phyloP scores from a whole-genome alignment of 2,797 vertebrate species.

The Anolis apletophallus region DNA sequence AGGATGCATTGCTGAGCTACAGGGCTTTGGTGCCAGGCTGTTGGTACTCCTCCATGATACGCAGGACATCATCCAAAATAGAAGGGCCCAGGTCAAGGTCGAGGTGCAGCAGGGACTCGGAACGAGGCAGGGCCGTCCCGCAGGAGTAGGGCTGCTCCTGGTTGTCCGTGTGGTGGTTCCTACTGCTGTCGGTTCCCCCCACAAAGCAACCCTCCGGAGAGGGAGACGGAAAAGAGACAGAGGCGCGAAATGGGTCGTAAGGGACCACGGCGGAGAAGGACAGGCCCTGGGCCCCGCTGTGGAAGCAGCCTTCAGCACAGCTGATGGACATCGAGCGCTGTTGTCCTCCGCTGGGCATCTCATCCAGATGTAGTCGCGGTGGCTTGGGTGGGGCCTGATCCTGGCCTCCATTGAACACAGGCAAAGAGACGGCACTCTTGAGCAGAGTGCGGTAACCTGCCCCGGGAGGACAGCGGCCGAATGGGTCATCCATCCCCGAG shows the following conservation, averaged over 20 bases:
- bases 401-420: slow-evolving; percentile 74
- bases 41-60: slow-evolving; percentile 81
- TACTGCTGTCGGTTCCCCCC: not conserved
- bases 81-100: slow-evolving; percentile 84
- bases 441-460: slow-evolving; percentile 70
- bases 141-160: not conserved
- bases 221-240: slow-evolving; percentile 15
- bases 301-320: slow-evolving; percentile 71
- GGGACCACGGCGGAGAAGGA: slow-evolving; percentile 15
- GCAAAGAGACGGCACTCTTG: slow-evolving; percentile 84
- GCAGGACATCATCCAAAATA: slow-evolving; percentile 83
- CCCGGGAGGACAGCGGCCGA: slow-evolving; percentile 29
- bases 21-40: slow-evolving; percentile 58
- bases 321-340: slow-evolving; percentile 69
- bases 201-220: slow-evolving; percentile 61
- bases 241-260: slow-evolving; percentile 22
- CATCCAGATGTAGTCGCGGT: slow-evolving; percentile 78
- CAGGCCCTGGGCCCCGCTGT: slow-evolving; percentile 37
- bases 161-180: too few relatives aligned
- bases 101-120: slow-evolving; percentile 81
- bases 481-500: slow-evolving; percentile 27
- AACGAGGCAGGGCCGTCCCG: slow-evolving; percentile 66
- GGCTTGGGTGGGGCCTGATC: slow-evolving; percentile 77
- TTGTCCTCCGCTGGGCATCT: slow-evolving; percentile 23
- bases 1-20: not conserved